These are phyloP conservation scores for Ramphastos sulfuratus DNA, from an alignment of 2,113 vertebrate species.

Conservation along the genomic window DNA sequence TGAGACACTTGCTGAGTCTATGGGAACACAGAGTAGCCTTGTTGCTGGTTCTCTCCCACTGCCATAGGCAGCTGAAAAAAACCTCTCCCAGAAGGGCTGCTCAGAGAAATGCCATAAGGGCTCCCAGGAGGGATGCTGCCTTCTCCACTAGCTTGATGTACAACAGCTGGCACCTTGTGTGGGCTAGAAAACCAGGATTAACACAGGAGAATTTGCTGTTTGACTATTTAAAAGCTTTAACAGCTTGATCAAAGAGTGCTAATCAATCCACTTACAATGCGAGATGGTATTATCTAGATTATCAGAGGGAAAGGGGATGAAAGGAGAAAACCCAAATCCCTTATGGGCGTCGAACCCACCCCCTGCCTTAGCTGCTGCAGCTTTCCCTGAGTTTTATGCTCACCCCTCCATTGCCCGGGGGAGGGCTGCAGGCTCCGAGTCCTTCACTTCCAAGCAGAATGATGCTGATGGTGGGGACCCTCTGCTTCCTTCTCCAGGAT, in stretches of 20 bases:
- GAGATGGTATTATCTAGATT: background rate
- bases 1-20: background rate
- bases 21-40: background rate
- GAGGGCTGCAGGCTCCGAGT: background rate
- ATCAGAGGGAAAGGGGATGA: background rate
- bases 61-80: background rate
- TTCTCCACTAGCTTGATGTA: background rate
- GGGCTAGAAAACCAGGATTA: background rate
- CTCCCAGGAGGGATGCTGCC: background rate
- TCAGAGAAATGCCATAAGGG: background rate
- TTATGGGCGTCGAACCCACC: background rate
- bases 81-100: background rate
- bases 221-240: background rate
- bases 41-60: background rate
- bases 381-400: background rate
- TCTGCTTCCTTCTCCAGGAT: background rate
- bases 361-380: background rate
- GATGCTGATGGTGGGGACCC: too few relatives aligned
- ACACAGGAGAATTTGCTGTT: background rate
- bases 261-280: background rate
- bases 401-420: accelerated
- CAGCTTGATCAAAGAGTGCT: background rate
- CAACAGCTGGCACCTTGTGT: accelerated
- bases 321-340: background rate
- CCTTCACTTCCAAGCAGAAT: background rate